These are phyloP conservation scores for Drosophila rufa DNA, from an alignment of 1,140 invertebrate species.

Conservation along the genomic window DNA sequence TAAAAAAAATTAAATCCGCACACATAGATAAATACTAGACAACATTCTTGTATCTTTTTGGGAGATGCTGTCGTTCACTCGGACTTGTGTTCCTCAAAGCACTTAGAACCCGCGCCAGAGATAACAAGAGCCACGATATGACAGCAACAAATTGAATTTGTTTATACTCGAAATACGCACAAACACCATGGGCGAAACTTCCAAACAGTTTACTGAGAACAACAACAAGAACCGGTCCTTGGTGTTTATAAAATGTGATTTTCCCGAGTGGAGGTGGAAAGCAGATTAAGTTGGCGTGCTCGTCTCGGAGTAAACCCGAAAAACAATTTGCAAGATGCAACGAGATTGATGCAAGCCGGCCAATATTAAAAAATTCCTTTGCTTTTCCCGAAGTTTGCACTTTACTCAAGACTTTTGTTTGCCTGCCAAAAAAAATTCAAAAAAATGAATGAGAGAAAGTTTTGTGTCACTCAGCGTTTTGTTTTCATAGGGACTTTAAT, in stretches of 20 bases:
- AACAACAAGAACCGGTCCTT: conserved; percentile 5
- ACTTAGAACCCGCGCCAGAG: conserved; percentile 30
- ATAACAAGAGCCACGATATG: conserved; percentile 52
- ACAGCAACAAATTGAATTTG: conserved; percentile 77
- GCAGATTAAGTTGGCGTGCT: conserved; percentile 30
- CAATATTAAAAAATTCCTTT: conserved; percentile 70
- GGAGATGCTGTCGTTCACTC: conserved; percentile 1
- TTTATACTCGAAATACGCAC: conserved; percentile 51
- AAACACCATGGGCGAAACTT: conserved; percentile 39
- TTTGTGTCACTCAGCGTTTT: conserved; percentile 38
- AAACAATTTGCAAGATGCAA: conserved; percentile 48
- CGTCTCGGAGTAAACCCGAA: conserved; percentile 37
- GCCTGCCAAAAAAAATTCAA: neutral
- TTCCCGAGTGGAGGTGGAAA: neutral
- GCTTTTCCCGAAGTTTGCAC: conserved; percentile 46
- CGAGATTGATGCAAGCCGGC: conserved; percentile 13
- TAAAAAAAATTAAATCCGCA: conserved; percentile 19
- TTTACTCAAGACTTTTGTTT: conserved; percentile 41
- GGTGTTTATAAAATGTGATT: conserved; percentile 54
- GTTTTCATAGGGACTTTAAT: conserved; percentile 23
- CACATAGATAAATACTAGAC: neutral
- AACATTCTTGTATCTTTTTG: conserved; percentile 15
- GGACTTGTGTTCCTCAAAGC: conserved; percentile 30
- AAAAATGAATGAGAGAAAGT: conserved; percentile 12
- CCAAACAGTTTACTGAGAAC: conserved; percentile 42